These are phyloP conservation scores for Alauda arvensis DNA, from an alignment of 2,797 vertebrate species.

Conservation along the genomic window DNA sequence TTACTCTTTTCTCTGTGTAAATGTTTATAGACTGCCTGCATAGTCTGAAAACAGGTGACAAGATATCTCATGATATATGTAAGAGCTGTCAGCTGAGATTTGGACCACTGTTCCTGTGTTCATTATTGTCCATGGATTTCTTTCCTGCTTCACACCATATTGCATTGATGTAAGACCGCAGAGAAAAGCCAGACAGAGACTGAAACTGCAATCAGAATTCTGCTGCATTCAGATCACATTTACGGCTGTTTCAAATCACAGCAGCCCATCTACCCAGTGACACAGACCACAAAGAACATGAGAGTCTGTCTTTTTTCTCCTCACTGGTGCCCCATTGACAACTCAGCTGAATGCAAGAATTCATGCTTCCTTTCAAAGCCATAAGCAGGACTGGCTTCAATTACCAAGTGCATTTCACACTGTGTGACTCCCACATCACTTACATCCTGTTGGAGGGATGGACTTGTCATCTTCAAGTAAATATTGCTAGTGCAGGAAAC, in stretches of 20 bases:
- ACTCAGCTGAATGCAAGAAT: not conserved
- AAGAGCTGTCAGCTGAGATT: not conserved
- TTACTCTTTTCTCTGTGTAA: not conserved
- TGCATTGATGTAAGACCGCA: not conserved
- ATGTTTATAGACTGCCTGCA: not conserved
- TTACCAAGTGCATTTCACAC: not conserved
- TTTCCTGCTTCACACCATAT: not conserved
- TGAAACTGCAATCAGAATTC: not conserved
- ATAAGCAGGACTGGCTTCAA: not conserved
- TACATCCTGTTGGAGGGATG: not conserved
- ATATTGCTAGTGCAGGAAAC: not conserved
- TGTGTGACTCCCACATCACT: not conserved
- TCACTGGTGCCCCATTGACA: not conserved
- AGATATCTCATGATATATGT: not conserved
- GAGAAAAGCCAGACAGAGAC: not conserved
- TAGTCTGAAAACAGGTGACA: not conserved
- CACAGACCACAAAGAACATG: not conserved
- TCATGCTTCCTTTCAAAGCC: not conserved
- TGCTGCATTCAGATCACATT: not conserved
- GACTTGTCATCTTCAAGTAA: slow-evolving; percentile 7
- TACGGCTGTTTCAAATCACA: slow-evolving; percentile 28
- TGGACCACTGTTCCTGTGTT: not conserved
- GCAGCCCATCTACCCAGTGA: not conserved
- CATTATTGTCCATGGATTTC: not conserved
- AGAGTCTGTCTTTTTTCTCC: slow-evolving; percentile 8